These are phyloP conservation scores for Polymixis flavicincta DNA, from an alignment of 2,888 invertebrate genomes.

Conservation along the genomic window DNA sequence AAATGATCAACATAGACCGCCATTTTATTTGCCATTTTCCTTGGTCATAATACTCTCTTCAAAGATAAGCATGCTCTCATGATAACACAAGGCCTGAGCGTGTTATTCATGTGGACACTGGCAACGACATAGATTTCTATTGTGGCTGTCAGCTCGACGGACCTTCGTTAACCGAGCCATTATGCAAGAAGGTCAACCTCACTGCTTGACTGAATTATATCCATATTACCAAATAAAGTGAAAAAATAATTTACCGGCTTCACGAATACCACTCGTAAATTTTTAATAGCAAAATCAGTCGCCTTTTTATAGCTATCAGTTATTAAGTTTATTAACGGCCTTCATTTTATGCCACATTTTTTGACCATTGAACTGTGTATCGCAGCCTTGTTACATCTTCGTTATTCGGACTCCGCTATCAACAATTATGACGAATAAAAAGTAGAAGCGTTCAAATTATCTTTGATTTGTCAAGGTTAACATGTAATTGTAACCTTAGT, in stretches of 20 bases:
- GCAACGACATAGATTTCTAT: conserved; percentile 61
- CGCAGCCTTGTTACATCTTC: conserved; percentile 30
- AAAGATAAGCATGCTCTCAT: conserved; percentile 52
- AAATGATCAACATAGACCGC: conserved; percentile 7
- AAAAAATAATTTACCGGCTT: conserved; percentile 57
- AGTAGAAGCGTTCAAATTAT: conserved; percentile 58
- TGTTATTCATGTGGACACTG: conserved; percentile 41
- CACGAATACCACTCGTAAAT: conserved; percentile 49
- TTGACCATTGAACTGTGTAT: conserved; percentile 26
- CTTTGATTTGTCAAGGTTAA: conserved; percentile 61
- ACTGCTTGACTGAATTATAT: conserved; percentile 67
- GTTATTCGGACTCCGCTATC: conserved; percentile 42
- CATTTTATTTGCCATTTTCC: conserved; percentile 21
- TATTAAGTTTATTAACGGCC: conserved; percentile 46
- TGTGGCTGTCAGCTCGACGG: conserved; percentile 64
- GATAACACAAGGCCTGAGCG: conserved; percentile 49
- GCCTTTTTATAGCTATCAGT: conserved; percentile 47
- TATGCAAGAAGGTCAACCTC: conserved; percentile 79
- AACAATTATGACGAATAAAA: conserved; percentile 56
- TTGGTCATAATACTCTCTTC: conserved; percentile 44
- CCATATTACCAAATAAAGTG: conserved; percentile 63
- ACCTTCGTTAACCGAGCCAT: conserved; percentile 78
- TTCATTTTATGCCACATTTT: conserved; percentile 56
- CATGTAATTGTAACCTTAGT: conserved; percentile 59
- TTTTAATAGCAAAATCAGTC: conserved; percentile 47